These are phyloP conservation scores for Lepus europaeus DNA, from an alignment of 2,113 vertebrate species.

Conservation along the genomic window DNA sequence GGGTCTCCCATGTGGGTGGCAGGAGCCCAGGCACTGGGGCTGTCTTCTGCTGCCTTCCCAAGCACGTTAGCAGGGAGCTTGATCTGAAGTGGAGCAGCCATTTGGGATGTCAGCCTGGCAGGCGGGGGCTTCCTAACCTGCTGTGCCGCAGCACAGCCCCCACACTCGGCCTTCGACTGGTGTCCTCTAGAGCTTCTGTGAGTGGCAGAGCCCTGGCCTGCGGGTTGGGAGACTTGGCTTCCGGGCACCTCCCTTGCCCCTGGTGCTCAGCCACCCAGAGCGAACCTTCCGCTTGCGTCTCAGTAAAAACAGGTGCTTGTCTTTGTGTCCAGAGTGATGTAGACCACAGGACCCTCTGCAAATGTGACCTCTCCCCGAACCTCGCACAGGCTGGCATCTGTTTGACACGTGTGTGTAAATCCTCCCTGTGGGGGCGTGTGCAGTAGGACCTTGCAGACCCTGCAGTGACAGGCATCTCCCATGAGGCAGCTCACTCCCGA, in stretches of 20 bases:
- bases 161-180: neutral
- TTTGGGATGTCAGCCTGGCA: too few species aligned
- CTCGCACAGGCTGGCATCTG: neutral
- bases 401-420: neutral
- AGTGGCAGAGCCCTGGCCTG: neutral
- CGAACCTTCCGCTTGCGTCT: neutral
- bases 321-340: neutral
- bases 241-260: accelerated
- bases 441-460: neutral
- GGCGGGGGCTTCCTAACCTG: too few species aligned
- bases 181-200: neutral
- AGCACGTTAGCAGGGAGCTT: too few species aligned
- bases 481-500: neutral
- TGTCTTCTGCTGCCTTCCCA: too few species aligned
- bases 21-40: too few species aligned
- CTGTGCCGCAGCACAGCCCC: too few species aligned
- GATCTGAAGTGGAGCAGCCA: too few species aligned
- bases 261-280: neutral
- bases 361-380: neutral
- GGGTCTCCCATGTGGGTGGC: too few species aligned
- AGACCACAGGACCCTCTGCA: neutral
- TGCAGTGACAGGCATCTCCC: too few species aligned
- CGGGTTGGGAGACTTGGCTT: neutral
- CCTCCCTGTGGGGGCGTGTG: neutral
- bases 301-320: neutral